Conservation (phyloP, 2,797 vertebrate genomes). For the Lepidocolaptes lacrymiger region DNA sequence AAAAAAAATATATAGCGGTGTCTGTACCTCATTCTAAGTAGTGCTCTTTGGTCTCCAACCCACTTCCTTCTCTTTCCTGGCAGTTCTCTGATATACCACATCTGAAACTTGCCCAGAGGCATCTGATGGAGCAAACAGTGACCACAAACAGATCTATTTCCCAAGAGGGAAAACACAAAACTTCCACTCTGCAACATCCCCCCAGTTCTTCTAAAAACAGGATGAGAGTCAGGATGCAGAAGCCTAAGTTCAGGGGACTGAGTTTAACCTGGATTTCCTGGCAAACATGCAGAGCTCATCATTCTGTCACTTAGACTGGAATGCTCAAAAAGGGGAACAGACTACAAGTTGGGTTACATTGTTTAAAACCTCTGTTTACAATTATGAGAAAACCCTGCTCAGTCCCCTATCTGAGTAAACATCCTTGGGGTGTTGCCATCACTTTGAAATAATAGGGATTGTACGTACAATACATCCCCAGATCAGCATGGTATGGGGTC, state of each 20-base stretch:
- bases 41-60: not conserved
- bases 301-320: slow-evolving; percentile 1
- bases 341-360: slow-evolving; percentile 13
- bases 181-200: slow-evolving; percentile 33
- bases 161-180: slow-evolving; percentile 3
- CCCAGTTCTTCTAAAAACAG: slow-evolving; percentile 71
- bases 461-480: not conserved
- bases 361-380: slow-evolving; percentile 61
- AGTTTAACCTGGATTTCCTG: slow-evolving; percentile 78
- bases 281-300: slow-evolving; percentile 57
- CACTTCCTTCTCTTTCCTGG: not conserved
- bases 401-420: slow-evolving; percentile 46
- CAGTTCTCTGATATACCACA: not conserved
- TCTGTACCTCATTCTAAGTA: not conserved
- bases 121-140: not conserved
- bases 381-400: slow-evolving; percentile 39
- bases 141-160: not conserved
- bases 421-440: slow-evolving; percentile 63
- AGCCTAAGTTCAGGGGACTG: slow-evolving; percentile 43
- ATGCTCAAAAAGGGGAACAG: not conserved
- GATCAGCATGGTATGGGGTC: not conserved
- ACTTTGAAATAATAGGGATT: slow-evolving; percentile 37
- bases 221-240: slow-evolving; percentile 77
- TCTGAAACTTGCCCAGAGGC: not conserved
- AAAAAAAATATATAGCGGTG: not conserved